These are phyloP conservation scores for Eilema griseolum DNA, from an alignment of 2,888 invertebrate species.

Conservation along the genomic window DNA sequence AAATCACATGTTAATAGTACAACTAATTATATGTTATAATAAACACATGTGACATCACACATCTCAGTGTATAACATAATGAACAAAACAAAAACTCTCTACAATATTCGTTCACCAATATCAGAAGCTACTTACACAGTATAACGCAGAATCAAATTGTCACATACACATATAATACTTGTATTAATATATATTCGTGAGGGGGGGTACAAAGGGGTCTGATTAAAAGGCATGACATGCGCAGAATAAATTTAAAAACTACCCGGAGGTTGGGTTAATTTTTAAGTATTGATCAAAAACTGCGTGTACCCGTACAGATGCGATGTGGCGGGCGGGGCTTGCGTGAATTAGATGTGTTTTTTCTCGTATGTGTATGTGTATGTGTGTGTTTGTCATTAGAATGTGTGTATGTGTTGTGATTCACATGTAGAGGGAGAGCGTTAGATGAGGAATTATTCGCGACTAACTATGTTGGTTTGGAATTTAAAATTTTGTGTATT, in stretches of 20 bases:
- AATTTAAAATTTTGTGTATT: not conserved
- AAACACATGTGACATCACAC: not conserved
- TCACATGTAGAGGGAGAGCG: conserved; percentile 7
- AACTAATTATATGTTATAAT: not conserved
- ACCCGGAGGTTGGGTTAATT: conserved; percentile 85
- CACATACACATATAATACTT: conserved; percentile 58
- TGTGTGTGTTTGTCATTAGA: conserved; percentile 80
- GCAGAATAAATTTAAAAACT: conserved; percentile 87
- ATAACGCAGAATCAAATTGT: conserved; percentile 55
- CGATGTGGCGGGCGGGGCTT: conserved; percentile 51
- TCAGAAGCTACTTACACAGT: conserved; percentile 48
- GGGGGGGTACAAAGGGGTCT: conserved; percentile 78
- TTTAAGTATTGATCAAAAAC: conserved; percentile 88
- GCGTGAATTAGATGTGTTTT: conserved; percentile 81
- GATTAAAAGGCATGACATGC: conserved; percentile 87
- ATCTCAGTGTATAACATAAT: not conserved
- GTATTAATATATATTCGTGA: conserved; percentile 53
- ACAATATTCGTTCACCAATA: not conserved
- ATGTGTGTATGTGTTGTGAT: conserved; percentile 41
- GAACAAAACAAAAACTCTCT: not conserved
- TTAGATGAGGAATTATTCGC: conserved; percentile 20
- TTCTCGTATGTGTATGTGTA: conserved; percentile 54
- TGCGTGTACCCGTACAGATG: conserved; percentile 69
- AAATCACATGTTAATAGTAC: not conserved
- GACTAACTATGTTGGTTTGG: conserved; percentile 8